Evolutionary conservation across 2,113 vertebrate species (phyloP).

Genomic region (Phocoena phocoena): DNA sequence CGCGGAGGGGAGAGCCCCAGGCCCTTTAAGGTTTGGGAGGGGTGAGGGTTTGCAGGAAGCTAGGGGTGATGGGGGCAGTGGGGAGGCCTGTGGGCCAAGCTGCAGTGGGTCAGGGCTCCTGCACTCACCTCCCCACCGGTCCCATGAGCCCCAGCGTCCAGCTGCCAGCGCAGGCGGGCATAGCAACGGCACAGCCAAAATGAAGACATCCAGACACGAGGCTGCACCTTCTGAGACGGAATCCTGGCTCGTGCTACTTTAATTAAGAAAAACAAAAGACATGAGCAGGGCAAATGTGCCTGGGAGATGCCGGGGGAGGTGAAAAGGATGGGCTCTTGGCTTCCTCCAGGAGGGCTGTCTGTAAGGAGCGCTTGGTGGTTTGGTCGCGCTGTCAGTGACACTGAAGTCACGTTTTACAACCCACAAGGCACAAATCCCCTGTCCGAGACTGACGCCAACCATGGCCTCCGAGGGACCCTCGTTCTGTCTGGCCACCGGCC

Average conservation of each 20-base stretch:
- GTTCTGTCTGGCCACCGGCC: not conserved
- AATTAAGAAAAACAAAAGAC: conserved; percentile 86
- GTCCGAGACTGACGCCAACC: not conserved
- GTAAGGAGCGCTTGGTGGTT: not conserved
- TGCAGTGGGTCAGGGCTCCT: not conserved
- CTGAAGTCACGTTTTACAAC: not conserved
- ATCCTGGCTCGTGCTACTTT: conserved; percentile 81
- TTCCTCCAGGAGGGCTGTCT: conserved; percentile 50
- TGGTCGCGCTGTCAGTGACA: not conserved
- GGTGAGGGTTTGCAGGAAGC: not conserved
- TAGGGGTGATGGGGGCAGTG: too few species aligned
- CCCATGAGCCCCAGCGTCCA: not conserved
- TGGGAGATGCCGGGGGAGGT: conserved; percentile 39
- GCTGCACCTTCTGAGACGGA: conserved; percentile 71
- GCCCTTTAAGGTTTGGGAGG: not conserved
- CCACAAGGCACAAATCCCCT: not conserved
- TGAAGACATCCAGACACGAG: conserved; percentile 65
- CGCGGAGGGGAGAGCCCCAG: not conserved
- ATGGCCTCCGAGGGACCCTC: not conserved
- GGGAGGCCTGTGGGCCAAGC: not conserved
- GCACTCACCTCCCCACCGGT: not conserved
- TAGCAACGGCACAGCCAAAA: not conserved
- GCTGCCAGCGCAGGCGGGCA: conserved; percentile 29
- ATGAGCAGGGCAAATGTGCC: conserved; percentile 58
- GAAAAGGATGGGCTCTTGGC: conserved; percentile 64